Base-by-base conservation (phyloP, 2,888 invertebrate genomes). In the Emmelina monodactyla region DNA sequence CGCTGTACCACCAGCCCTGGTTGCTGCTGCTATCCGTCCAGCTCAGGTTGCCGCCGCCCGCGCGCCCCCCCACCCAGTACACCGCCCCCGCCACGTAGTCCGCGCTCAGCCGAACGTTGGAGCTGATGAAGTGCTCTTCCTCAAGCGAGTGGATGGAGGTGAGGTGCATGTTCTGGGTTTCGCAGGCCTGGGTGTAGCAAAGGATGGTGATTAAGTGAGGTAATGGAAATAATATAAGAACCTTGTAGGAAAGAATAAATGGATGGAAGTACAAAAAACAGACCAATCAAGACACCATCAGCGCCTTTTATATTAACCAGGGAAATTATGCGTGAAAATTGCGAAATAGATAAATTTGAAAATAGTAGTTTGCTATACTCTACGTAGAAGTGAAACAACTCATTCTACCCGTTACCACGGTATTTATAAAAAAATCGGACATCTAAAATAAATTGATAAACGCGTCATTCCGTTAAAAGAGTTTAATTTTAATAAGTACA, bases 11-110 rank as follows among this genome's bases (percentile, higher is more conserved):
- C 87, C 86, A 87, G 2, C 88, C 87, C 48, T 85, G 81, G 58
- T 87, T 88, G 31, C 64, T 72, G 42, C 79, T 80, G 16, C 86
- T 85, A 61, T 90, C 89, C 10, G 82, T 71, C 91, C 91, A 91
- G 71, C 82, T 53, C 15, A 73, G 53, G 6, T 40, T 48, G 3
- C 42, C 52, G 5, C 38, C 47, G 1, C 44, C 45, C 22, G 82
- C 55, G 11, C 55, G 57, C 2, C 85, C 88, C 1, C 90, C 90
- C 13, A 90, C 75, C 91, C 90, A 91, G 71, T 89, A 90, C 37
- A 88, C 79, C 2, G 86, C 80, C 41, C 86, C 87, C 39, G 88
- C 87, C 55, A 87, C 84, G 66, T 89, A 89, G 48, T 89, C 89
- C 32, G 82, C 79, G 52, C 85, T 85, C 55, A 85, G 85, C 28